Percentiles rank a stretch among this genome's conserved stretches.
Evolutionary conservation across 2,113 vertebrate species (phyloP).

Genomic region (Physeter macrocephalus): DNA sequence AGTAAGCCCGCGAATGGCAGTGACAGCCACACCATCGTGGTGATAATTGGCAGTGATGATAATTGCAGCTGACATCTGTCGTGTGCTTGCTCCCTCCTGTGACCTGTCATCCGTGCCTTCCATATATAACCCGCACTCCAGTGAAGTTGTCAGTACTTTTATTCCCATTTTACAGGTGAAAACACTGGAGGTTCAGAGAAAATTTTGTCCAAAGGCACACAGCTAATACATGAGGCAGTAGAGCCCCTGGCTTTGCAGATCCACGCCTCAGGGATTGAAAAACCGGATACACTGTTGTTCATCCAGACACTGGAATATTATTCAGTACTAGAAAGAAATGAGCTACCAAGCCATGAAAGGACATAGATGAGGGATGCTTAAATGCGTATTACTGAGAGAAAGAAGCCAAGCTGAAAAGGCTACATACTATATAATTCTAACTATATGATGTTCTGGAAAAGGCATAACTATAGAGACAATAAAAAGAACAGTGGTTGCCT

Average conservation of each 20-base stretch:
- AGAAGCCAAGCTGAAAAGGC: neutral
- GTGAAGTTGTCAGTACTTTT: neutral
- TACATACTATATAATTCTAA: rapidly evolving
- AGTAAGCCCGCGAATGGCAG: rapidly evolving
- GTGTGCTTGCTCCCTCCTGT: rapidly evolving
- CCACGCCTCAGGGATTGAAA: neutral
- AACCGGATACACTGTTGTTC: neutral
- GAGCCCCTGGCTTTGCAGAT: neutral
- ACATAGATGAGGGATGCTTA: neutral
- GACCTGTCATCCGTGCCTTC: neutral
- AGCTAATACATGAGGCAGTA: neutral
- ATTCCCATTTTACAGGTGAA: neutral
- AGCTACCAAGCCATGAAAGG: neutral
- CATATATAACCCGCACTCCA: rapidly evolving
- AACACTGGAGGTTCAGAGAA: neutral
- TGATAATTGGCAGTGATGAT: rapidly evolving
- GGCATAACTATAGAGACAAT: neutral
- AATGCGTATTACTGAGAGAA: neutral
- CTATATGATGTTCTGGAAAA: neutral
- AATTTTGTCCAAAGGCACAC: neutral
- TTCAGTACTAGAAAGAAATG: neutral
- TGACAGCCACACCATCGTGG: rapidly evolving
- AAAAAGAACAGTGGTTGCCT: neutral
- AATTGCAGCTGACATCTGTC: rapidly evolving
- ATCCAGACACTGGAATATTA: neutral